Percentiles rank a stretch among this genome's conserved stretches.
phyloP scores from a whole-genome alignment of 2,113 vertebrate species.

The Rissa tridactyla region DNA sequence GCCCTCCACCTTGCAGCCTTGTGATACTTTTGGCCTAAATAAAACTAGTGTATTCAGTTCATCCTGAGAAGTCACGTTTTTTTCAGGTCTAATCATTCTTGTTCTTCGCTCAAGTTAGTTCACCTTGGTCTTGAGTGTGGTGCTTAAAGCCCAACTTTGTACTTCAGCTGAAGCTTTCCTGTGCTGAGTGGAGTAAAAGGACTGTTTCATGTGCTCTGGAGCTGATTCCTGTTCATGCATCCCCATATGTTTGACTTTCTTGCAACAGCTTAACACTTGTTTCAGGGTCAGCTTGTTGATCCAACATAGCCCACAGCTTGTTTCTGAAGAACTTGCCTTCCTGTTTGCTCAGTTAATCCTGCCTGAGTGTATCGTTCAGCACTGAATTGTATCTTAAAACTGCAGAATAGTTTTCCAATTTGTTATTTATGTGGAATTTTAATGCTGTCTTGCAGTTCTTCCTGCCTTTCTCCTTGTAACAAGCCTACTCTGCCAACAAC shows the following conservation, averaged over 20 bases:
- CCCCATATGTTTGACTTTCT: neutral
- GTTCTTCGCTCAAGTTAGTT: neutral
- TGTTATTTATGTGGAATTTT: neutral
- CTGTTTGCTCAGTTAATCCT: neutral
- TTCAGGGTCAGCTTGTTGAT: neutral
- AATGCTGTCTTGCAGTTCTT: neutral
- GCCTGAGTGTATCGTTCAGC: neutral
- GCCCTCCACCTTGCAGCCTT: neutral
- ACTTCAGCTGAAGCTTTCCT: neutral
- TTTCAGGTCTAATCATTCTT: neutral
- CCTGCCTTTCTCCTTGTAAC: neutral
- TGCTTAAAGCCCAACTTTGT: neutral
- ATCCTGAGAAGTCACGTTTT: neutral
- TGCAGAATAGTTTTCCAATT: neutral
- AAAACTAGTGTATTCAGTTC: neutral
- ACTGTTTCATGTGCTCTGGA: neutral
- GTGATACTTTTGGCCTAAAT: neutral
- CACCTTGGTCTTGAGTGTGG: neutral
- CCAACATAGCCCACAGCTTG: neutral
- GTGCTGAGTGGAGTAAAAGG: neutral
- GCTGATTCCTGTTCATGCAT: neutral
- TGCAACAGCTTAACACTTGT: neutral
- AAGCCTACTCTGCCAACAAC: neutral
- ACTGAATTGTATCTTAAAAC: neutral
- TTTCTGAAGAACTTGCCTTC: neutral